Conservation (phyloP, 2,797 vertebrate genomes). For the Pangasius djambal region DNA sequence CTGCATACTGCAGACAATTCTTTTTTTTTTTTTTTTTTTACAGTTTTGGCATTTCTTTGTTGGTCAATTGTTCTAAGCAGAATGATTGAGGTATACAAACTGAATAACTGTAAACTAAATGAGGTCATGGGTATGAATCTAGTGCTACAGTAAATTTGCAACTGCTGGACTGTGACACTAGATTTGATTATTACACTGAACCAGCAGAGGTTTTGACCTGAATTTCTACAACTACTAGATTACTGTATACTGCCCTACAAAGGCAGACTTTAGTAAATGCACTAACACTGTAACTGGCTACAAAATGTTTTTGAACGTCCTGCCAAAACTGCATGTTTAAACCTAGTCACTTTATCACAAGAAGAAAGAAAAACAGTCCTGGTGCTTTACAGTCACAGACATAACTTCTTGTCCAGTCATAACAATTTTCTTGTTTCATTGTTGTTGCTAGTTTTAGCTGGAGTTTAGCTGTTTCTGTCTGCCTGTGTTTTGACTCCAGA, state of each 20-base stretch:
- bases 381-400: background rate
- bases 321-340: background rate
- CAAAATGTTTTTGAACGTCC: background rate
- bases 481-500: background rate
- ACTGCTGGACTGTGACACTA: background rate
- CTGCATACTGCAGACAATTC: background rate
- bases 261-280: background rate
- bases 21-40: background rate
- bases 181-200: background rate
- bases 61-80: background rate
- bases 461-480: background rate
- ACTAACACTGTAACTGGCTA: background rate
- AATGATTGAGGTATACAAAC: background rate
- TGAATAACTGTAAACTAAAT: background rate
- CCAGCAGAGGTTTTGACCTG: background rate
- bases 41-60: background rate
- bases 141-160: background rate
- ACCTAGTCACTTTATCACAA: background rate
- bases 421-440: background rate
- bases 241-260: background rate
- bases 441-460: background rate
- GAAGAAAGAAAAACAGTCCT: background rate
- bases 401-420: background rate
- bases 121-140: background rate
- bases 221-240: background rate